Evolutionary conservation across 2,888 invertebrate species (phyloP).

Genomic region (Lissonota sp.): DNA sequence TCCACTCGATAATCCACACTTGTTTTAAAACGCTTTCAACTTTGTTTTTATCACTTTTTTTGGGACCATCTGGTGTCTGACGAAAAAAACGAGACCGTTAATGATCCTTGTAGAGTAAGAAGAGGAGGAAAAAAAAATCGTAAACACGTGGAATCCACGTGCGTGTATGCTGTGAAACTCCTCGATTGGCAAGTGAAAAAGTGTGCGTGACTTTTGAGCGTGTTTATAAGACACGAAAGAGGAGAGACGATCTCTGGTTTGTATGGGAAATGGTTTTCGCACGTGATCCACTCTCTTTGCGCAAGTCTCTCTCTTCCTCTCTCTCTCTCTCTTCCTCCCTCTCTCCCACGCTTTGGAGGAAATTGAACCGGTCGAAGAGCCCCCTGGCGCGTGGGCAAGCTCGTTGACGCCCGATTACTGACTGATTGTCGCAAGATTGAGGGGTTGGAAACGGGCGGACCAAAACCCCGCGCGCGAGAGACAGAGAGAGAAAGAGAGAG

Average conservation of each 20-base stretch:
- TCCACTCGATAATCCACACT: too few relatives aligned
- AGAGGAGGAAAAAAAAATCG: slow-evolving; percentile 11
- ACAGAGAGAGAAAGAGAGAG: slow-evolving; percentile 40
- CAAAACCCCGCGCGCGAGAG: slow-evolving; percentile 19
- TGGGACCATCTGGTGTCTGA: too few relatives aligned
- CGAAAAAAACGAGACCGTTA: too few relatives aligned
- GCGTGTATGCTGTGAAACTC: slow-evolving; percentile 28
- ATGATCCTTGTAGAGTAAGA: neutral
- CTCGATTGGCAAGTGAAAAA: too few relatives aligned
- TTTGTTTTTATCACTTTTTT: too few relatives aligned
- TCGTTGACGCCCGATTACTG: slow-evolving; percentile 79
- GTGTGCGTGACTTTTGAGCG: too few relatives aligned
- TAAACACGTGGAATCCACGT: slow-evolving; percentile 63
- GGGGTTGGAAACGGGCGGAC: slow-evolving; percentile 69
- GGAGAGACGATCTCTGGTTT: too few relatives aligned
- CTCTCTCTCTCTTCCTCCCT: slow-evolving; percentile 26
- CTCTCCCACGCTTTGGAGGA: slow-evolving; percentile 34
- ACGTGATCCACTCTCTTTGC: slow-evolving; percentile 2
- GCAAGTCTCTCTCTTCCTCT: slow-evolving; percentile 4
- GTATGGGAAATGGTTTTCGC: neutral
- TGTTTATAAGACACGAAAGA: too few relatives aligned
- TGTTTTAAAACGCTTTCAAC: too few relatives aligned
- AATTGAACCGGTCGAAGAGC: slow-evolving; percentile 59
- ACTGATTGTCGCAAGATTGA: slow-evolving; percentile 80
- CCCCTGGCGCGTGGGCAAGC: slow-evolving; percentile 70